These are phyloP conservation scores for Callopanchax toddi DNA, from an alignment of 2,113 vertebrate species.

Conservation along the genomic window DNA sequence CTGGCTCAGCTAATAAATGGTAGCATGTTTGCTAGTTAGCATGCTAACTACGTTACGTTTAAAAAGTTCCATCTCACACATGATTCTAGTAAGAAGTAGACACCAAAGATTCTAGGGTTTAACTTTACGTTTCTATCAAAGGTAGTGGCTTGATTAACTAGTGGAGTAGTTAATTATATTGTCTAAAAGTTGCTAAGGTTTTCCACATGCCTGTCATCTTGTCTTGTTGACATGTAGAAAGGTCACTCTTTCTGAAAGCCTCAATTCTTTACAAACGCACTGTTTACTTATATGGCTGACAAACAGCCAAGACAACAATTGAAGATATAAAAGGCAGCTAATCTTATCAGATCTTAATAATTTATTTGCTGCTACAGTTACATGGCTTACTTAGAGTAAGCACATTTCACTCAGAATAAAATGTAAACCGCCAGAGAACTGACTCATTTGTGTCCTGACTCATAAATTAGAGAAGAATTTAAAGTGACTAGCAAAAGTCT, in stretches of 20 bases:
- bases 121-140: not conserved
- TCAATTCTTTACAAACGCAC: not conserved
- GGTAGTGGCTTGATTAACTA: too few species aligned
- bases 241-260: slow-evolving; percentile 29
- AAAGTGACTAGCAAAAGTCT: not conserved
- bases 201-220: slow-evolving; percentile 3
- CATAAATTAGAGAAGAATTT: not conserved
- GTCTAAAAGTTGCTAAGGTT: not conserved
- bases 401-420: not conserved
- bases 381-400: not conserved
- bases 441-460: not conserved
- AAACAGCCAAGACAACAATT: not conserved
- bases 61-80: slow-evolving; percentile 56
- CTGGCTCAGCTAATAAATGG: not conserved
- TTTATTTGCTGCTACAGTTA: too few species aligned
- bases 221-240: slow-evolving; percentile 19
- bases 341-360: not conserved
- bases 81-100: slow-evolving; percentile 40
- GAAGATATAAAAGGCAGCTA: too few species aligned
- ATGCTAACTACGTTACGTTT: slow-evolving; percentile 39
- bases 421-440: not conserved
- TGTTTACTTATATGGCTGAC: not conserved
- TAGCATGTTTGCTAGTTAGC: slow-evolving; percentile 62
- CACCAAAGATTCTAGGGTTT: not conserved
- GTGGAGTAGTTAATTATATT: too few species aligned